These are phyloP conservation scores for Lasioglossum pauxillum DNA, from an alignment of 2,888 invertebrate genomes.

Conservation along the genomic window DNA sequence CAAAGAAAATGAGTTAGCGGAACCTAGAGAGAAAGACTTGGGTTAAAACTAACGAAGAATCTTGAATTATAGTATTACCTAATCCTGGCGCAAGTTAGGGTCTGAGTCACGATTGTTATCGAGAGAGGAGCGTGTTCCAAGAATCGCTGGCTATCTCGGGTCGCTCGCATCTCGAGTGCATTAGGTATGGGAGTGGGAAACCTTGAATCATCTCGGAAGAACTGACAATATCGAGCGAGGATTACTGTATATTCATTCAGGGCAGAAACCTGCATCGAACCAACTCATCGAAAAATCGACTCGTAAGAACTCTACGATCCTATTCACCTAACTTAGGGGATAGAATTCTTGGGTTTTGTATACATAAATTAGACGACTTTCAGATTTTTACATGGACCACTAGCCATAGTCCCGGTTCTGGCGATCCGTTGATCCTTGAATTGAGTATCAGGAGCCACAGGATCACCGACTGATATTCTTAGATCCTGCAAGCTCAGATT, in stretches of 20 bases:
- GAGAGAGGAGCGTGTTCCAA: not conserved
- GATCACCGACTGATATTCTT: not conserved
- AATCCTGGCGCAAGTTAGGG: not conserved
- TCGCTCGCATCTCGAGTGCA: not conserved
- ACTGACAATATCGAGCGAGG: not conserved
- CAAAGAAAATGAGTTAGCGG: not conserved
- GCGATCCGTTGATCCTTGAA: not conserved
- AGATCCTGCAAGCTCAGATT: not conserved
- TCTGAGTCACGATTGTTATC: conserved; percentile 8
- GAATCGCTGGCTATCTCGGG: not conserved
- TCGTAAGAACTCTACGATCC: not conserved
- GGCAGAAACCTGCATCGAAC: not conserved
- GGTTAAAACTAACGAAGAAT: not conserved
- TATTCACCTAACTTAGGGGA: not conserved
- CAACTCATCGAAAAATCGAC: not conserved
- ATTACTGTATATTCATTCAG: not conserved
- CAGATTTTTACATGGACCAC: not conserved
- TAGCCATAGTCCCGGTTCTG: not conserved
- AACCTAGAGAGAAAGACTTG: not conserved
- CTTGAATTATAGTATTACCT: conserved; percentile 1
- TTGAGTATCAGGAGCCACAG: not conserved
- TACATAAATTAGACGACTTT: not conserved
- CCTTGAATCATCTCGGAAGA: not conserved
- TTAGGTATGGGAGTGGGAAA: not conserved
- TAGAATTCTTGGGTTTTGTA: not conserved